A percentile compares a stretch with the other conserved stretches of the same genome.
Evolutionary conservation across 2,888 invertebrate species (phyloP).

Genomic region (Macrophya alboannulata): DNA sequence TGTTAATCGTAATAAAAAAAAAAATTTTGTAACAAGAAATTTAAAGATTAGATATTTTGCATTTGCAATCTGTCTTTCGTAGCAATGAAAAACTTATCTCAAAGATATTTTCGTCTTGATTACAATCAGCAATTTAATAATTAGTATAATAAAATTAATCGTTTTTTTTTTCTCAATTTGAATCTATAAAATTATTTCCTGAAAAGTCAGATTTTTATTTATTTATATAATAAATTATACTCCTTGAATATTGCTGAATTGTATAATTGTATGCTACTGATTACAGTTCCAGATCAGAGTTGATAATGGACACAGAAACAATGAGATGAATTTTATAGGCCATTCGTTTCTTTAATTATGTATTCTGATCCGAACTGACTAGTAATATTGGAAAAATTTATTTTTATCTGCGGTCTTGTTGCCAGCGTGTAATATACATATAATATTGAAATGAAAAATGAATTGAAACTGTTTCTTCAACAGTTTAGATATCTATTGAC

Average conservation of each 20-base stretch:
- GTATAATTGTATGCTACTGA: not conserved
- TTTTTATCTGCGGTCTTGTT: conserved; percentile 15
- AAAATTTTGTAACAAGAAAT: conserved; percentile 2
- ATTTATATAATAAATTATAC: not conserved
- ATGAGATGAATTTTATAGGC: conserved; percentile 37
- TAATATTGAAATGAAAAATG: conserved; percentile 16
- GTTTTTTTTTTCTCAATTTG: conserved; percentile 16
- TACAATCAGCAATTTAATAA: conserved; percentile 38
- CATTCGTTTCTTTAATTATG: conserved; percentile 31
- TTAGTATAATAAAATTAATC: not conserved
- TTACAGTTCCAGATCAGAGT: conserved; percentile 19
- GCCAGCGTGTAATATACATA: not conserved
- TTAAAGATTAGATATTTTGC: not conserved
- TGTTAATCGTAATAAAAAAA: conserved; percentile 6
- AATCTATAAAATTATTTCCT: not conserved
- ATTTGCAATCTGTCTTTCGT: not conserved
- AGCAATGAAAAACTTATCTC: not conserved
- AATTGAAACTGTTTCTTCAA: conserved; percentile 18
- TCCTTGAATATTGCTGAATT: conserved; percentile 28
- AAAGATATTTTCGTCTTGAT: not conserved
- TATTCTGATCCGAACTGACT: conserved; percentile 19
- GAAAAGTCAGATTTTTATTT: conserved; percentile 12
- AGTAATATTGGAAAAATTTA: not conserved
- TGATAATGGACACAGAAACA: not conserved
- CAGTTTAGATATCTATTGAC: conserved; percentile 23